phyloP scores from a whole-genome alignment of 2,888 invertebrate genomes.

The Drosophila buzzatii region DNA sequence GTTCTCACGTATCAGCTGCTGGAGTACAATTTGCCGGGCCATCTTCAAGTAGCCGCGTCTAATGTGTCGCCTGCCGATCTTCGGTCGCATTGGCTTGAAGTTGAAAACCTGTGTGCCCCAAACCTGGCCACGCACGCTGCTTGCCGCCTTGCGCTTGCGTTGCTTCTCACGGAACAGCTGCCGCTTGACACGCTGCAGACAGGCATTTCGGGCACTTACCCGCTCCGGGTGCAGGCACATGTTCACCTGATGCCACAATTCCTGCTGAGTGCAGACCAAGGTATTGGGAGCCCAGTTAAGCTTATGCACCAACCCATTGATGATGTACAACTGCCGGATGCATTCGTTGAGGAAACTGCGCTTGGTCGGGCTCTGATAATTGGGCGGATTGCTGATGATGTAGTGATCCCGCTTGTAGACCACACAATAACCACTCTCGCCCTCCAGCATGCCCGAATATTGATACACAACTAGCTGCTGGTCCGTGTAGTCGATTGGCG shows the following conservation, averaged over 20 bases:
- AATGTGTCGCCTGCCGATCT: slow-evolving; percentile 49
- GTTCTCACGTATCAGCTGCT: slow-evolving; percentile 54
- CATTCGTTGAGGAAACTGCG: slow-evolving; percentile 73
- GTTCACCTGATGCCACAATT: slow-evolving; percentile 65
- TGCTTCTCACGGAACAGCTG: slow-evolving; percentile 66
- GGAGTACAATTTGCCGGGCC: slow-evolving; percentile 39
- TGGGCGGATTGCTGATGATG: slow-evolving; percentile 46
- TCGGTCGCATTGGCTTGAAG: slow-evolving; percentile 53
- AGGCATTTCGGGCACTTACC: slow-evolving; percentile 8
- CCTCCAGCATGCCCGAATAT: slow-evolving; percentile 18
- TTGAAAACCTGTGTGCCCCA: slow-evolving; percentile 52
- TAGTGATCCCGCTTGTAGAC: slow-evolving; percentile 68
- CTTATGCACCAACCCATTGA: slow-evolving; percentile 51
- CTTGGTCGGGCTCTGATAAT: slow-evolving; percentile 65
- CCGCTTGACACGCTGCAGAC: slow-evolving; percentile 65
- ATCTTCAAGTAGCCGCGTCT: slow-evolving; percentile 58
- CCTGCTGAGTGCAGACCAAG: slow-evolving; percentile 26
- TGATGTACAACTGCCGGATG: slow-evolving; percentile 67
- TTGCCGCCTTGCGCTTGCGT: slow-evolving; percentile 50
- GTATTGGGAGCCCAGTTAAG: slow-evolving; percentile 46
- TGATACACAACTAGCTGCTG: slow-evolving; percentile 61
- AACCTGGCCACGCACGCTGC: slow-evolving; percentile 27
- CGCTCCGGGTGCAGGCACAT: slow-evolving; percentile 52
- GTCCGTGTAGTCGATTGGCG: slow-evolving; percentile 59
- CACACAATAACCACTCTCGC: slow-evolving; percentile 56